phyloP scores from a whole-genome alignment of 1,140 invertebrate species.

The Drosophila bipectinata region DNA sequence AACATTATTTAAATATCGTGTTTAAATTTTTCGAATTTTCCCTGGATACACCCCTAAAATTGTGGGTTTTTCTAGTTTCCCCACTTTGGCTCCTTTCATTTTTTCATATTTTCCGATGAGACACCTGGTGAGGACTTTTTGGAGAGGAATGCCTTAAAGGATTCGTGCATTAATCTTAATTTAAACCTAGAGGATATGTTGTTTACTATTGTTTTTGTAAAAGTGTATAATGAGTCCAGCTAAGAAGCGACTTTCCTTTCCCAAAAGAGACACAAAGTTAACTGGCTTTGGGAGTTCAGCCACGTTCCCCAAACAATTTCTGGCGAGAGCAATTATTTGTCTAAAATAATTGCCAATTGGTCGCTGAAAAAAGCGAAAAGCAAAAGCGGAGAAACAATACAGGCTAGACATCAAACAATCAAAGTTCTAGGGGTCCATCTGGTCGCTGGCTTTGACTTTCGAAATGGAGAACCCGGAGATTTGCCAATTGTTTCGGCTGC shows the following conservation, averaged over 20 bases:
- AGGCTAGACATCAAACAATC: slow-evolving; percentile 77
- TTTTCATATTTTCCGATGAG: too few relatives aligned
- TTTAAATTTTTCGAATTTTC: too few relatives aligned
- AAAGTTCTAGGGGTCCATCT: slow-evolving; percentile 42
- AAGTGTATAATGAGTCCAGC: not conserved
- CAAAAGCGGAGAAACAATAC: slow-evolving; percentile 33
- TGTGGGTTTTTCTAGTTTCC: too few relatives aligned
- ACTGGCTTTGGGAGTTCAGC: slow-evolving; percentile 60
- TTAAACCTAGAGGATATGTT: slow-evolving; percentile 9
- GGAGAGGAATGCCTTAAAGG: too few relatives aligned
- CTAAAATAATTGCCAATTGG: slow-evolving; percentile 78
- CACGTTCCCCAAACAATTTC: slow-evolving; percentile 72
- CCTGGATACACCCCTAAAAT: too few relatives aligned
- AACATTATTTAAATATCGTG: too few relatives aligned
- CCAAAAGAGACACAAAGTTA: slow-evolving; percentile 39
- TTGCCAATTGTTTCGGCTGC: slow-evolving; percentile 36
- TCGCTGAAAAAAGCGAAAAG: slow-evolving; percentile 32
- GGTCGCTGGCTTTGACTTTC: slow-evolving; percentile 61
- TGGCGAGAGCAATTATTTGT: slow-evolving; percentile 73
- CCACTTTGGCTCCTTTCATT: too few relatives aligned
- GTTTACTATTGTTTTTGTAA: not conserved
- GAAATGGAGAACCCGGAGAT: slow-evolving; percentile 5
- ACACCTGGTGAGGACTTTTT: too few relatives aligned
- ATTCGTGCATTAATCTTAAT: not conserved
- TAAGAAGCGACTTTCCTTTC: slow-evolving; percentile 3